phyloP scores from a whole-genome alignment of 2,797 vertebrate species.

The Hippopotamyrus pictus region DNA sequence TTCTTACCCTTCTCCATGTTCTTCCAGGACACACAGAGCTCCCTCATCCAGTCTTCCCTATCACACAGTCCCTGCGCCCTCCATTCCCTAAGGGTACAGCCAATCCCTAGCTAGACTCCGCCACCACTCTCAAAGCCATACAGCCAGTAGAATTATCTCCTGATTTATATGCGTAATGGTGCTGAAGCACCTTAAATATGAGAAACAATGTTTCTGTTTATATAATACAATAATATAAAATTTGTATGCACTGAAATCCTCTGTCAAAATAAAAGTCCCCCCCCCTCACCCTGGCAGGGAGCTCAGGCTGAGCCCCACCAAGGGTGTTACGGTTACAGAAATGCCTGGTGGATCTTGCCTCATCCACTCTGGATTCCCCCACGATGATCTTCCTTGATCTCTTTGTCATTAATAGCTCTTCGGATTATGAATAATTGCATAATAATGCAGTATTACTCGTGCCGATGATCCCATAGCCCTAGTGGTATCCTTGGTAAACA shows the following conservation, averaged over 20 bases:
- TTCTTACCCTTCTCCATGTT: constrained; percentile 62
- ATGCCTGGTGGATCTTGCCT: not conserved
- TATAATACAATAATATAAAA: not conserved
- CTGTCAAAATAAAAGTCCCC: not conserved
- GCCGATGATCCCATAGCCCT: not conserved
- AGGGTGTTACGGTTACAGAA: not conserved
- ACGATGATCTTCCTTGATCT: not conserved
- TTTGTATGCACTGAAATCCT: not conserved
- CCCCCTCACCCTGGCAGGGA: not conserved
- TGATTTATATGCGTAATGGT: not conserved
- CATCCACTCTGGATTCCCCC: not conserved
- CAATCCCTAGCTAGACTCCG: constrained; percentile 43
- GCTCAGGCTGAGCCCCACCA: not conserved
- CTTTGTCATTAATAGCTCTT: not conserved
- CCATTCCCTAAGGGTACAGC: constrained; percentile 74
- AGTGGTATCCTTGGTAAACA: not conserved
- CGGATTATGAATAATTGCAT: not conserved
- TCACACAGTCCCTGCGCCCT: constrained; percentile 65
- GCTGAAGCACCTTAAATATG: not conserved
- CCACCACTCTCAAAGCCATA: not conserved
- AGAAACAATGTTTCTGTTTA: not conserved
- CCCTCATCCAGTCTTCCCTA: constrained; percentile 68
- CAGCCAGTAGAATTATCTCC: not conserved
- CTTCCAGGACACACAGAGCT: constrained; percentile 72
- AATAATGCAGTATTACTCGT: not conserved